Conservation (phyloP, 2,797 vertebrate species). For the Phalloptychus januarius region DNA sequence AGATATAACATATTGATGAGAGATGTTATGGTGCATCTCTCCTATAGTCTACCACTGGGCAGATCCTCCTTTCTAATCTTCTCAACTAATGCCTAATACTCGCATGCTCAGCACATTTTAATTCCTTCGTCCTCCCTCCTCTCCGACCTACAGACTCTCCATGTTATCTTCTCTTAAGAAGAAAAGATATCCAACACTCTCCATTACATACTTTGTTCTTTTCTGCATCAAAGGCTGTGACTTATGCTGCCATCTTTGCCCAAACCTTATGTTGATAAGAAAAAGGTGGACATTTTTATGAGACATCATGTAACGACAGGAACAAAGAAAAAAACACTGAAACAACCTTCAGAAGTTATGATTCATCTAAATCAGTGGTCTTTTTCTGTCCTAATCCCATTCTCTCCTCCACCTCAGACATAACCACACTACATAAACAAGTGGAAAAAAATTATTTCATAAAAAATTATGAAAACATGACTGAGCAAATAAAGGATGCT, state of each 20-base stretch:
- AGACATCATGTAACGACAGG: background rate
- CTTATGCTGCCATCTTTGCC: background rate
- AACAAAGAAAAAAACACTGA: background rate
- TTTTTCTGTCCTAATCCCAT: background rate
- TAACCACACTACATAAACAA: slow-evolving; percentile 49
- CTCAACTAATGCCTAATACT: slow-evolving; percentile 69
- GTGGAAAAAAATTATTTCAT: too few relatives aligned
- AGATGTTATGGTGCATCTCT: slow-evolving; percentile 52
- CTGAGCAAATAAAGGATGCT: background rate
- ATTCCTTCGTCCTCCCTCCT: slow-evolving; percentile 54
- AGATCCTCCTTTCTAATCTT: slow-evolving; percentile 69
- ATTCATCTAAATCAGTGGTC: background rate
- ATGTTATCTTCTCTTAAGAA: slow-evolving; percentile 21
- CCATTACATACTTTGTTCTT: slow-evolving; percentile 11
- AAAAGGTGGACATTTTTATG: background rate
- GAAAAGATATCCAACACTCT: background rate
- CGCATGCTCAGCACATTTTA: slow-evolving; percentile 77
- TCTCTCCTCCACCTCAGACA: slow-evolving; percentile 12
- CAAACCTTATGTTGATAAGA: background rate
- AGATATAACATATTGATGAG: slow-evolving; percentile 20
- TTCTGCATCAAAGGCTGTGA: slow-evolving; percentile 1
- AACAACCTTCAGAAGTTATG: slow-evolving; percentile 5
- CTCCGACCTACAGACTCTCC: slow-evolving; percentile 69
- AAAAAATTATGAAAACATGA: too few relatives aligned
- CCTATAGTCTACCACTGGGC: slow-evolving; percentile 28